Conservation (phyloP, 2,797 vertebrate genomes). For the Melanotaenia boesemani region DNA sequence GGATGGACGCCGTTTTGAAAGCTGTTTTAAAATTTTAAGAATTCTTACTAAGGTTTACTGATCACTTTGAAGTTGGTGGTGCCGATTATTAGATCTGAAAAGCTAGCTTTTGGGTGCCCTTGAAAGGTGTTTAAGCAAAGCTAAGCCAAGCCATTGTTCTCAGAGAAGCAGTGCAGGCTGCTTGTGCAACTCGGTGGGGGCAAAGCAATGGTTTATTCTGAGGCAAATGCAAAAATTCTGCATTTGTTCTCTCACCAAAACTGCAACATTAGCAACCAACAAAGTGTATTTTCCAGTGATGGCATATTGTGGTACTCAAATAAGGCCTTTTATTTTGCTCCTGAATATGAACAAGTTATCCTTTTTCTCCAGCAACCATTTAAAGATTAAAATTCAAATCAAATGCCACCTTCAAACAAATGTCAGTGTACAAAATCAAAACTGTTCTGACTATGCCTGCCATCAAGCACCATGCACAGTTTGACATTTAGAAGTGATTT, state of each 20-base stretch:
- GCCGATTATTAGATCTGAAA: constrained; percentile 64
- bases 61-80: constrained; percentile 58
- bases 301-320: constrained; percentile 58
- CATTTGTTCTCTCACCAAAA: constrained; percentile 67
- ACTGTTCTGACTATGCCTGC: constrained; percentile 49
- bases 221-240: constrained; percentile 71
- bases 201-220: constrained; percentile 63
- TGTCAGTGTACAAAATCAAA: constrained; percentile 72
- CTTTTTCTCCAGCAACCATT: constrained; percentile 48
- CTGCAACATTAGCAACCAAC: constrained; percentile 53
- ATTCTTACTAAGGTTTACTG: constrained; percentile 41
- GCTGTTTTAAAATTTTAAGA: constrained; percentile 60
- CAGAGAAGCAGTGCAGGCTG: constrained; percentile 47
- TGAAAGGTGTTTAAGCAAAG: constrained; percentile 66
- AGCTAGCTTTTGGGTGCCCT: constrained; percentile 54
- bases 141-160: constrained; percentile 60
- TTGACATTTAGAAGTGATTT: constrained; percentile 77
- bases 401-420: constrained; percentile 78
- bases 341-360: constrained; percentile 56
- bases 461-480: constrained; percentile 54
- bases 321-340: constrained; percentile 65
- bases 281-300: constrained; percentile 54
- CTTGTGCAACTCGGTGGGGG: constrained; percentile 56
- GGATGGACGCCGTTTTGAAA: constrained; percentile 44
- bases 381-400: constrained; percentile 74